Conservation (phyloP, 2,888 invertebrate species). For the Ochropleura leucogaster region DNA sequence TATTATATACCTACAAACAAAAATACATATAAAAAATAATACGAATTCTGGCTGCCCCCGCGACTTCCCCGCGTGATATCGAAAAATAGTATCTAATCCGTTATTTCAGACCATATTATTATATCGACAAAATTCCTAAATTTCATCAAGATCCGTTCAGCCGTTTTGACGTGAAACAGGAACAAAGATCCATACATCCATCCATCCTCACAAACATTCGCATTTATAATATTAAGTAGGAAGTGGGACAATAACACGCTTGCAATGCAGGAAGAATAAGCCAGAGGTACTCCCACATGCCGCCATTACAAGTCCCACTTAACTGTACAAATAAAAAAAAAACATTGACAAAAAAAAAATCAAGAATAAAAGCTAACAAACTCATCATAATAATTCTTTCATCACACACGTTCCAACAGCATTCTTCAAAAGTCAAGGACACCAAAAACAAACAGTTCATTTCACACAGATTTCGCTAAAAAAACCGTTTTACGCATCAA, state of each 20-base stretch:
- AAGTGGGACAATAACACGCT: background rate
- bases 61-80: no score
- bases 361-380: background rate
- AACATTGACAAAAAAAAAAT: background rate
- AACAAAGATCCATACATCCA: no score
- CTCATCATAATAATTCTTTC: slow-evolving; percentile 6
- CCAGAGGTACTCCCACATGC: background rate
- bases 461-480: slow-evolving; percentile 37
- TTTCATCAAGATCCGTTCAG: no score
- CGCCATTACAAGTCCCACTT: background rate
- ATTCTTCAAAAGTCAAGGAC: slow-evolving; percentile 50
- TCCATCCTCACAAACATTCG: no score
- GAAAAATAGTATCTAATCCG: no score
- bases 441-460: slow-evolving; percentile 13
- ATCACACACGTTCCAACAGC: slow-evolving; percentile 6
- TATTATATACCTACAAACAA: no score
- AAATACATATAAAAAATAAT: no score
- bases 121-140: no score
- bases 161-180: no score
- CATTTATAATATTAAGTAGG: no score
- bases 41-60: no score
- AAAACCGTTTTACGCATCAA: slow-evolving; percentile 38
- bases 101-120: no score
- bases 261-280: background rate
- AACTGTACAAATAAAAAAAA: background rate